A percentile compares a stretch with the other conserved stretches of the same genome.
phyloP scores from a whole-genome alignment of 1,140 invertebrate species.

The Euwallacea similis region DNA sequence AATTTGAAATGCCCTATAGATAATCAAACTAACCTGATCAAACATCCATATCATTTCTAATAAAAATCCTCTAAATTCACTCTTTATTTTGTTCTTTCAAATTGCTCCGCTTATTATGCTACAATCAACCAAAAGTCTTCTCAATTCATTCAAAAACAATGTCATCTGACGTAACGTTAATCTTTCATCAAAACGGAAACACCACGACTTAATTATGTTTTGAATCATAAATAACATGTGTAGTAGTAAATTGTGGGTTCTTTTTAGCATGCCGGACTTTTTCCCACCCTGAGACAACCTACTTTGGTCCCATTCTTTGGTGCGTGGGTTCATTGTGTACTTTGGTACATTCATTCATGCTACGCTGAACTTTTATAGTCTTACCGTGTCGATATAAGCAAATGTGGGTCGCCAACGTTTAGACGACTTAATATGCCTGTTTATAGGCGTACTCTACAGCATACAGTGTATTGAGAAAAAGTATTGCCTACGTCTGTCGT shows the following conservation, averaged over 20 bases:
- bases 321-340: conserved; percentile 32
- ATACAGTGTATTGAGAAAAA: too few species aligned
- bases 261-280: conserved; percentile 26
- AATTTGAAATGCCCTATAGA: too few species aligned
- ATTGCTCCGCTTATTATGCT: too few species aligned
- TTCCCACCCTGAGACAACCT: conserved; percentile 41
- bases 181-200: conserved; percentile 26
- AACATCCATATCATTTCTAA: too few species aligned
- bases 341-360: conserved; percentile 32
- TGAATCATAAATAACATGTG: conserved; percentile 35
- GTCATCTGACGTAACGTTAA: conserved; percentile 9
- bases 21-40: too few species aligned
- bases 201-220: conserved; percentile 27
- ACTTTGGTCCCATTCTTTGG: conserved; percentile 30
- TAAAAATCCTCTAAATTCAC: too few species aligned
- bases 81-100: too few species aligned
- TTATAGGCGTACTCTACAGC: too few species aligned
- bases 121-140: background rate
- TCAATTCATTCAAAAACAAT: too few species aligned
- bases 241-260: conserved; percentile 39
- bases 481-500: too few species aligned
- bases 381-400: conserved; percentile 22
- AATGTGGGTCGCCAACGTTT: background rate
- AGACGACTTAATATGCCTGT: background rate
- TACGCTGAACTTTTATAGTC: conserved; percentile 2